Evolutionary conservation across 92 coral and sea anemone genomes (phyloP).

Genomic region (Desmophyllum pertusum): DNA sequence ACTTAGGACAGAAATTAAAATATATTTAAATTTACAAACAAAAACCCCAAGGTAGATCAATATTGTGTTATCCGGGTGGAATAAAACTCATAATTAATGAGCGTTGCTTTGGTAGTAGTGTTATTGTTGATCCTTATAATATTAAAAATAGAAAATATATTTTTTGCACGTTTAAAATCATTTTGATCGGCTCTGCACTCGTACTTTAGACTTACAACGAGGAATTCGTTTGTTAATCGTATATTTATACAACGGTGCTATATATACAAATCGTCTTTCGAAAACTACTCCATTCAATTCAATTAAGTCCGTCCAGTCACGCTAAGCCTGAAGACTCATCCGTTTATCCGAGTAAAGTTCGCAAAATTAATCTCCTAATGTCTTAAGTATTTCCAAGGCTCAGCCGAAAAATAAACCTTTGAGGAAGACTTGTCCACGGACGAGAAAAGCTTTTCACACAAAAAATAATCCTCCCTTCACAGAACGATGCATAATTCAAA

Average conservation of each 20-base stretch:
- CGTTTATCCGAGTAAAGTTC: background rate
- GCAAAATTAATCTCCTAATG: background rate
- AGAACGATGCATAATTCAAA: conserved; percentile 25
- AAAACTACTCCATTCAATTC: background rate
- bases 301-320: background rate
- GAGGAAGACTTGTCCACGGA: background rate
- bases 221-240: background rate
- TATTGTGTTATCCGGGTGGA: conserved; percentile 11
- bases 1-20: background rate
- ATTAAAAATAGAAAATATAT: background rate
- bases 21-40: conserved; percentile 31
- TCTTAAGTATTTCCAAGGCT: background rate
- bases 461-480: background rate
- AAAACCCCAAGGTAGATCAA: conserved; percentile 11
- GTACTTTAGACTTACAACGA: background rate
- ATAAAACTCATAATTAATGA: conserved; percentile 12
- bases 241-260: background rate
- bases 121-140: background rate
- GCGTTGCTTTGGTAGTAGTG: background rate
- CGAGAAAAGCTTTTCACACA: background rate
- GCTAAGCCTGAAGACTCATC: background rate
- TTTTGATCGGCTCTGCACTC: background rate
- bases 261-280: background rate
- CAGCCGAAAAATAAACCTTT: background rate
- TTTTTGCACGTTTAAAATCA: background rate